Evolutionary conservation across 1,140 invertebrate species (phyloP).

Genomic region (Trichonephila clavipes): DNA sequence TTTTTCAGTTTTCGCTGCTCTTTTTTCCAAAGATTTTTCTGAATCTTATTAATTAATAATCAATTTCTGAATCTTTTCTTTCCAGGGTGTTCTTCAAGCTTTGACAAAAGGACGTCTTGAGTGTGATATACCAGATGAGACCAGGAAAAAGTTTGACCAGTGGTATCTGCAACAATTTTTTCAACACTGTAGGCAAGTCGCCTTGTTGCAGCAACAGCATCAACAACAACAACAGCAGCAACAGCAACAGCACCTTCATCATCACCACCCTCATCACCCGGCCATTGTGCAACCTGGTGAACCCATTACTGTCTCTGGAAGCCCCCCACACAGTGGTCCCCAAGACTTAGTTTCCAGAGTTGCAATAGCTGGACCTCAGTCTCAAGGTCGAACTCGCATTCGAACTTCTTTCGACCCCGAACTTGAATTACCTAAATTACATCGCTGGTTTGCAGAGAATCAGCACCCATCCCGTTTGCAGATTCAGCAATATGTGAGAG

Average conservation of each 20-base stretch:
- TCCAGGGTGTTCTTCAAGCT: constrained; percentile 73
- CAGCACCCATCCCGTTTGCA: constrained; percentile 90
- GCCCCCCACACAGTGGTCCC: constrained; percentile 44
- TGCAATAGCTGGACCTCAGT: constrained; percentile 50
- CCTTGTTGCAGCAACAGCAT: constrained; percentile 81
- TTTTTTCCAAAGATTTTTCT: too few relatives aligned
- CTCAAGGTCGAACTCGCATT: constrained; percentile 79
- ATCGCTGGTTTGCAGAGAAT: constrained; percentile 96
- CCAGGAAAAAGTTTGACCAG: constrained; percentile 80
- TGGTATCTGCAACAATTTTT: constrained; percentile 81
- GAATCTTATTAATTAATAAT: too few relatives aligned
- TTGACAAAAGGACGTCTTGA: constrained; percentile 77
- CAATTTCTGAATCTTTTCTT: neutral
- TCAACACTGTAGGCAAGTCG: constrained; percentile 78
- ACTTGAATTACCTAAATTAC: constrained; percentile 94
- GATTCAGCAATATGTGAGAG: constrained; percentile 96
- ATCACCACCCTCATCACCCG: constrained; percentile 44
- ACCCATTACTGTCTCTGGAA: constrained; percentile 47
- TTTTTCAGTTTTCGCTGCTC: too few relatives aligned
- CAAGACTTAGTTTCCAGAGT: constrained; percentile 58
- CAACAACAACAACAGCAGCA: constrained; percentile 84
- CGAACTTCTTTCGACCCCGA: constrained; percentile 95
- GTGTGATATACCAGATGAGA: constrained; percentile 80
- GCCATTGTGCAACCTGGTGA: constrained; percentile 58
- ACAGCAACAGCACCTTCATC: constrained; percentile 61